Evolutionary conservation across 2,113 vertebrate genomes (phyloP), one percentile per base, ranked within the genome.

Genomic region (Rhynchomys soricoides): DNA sequence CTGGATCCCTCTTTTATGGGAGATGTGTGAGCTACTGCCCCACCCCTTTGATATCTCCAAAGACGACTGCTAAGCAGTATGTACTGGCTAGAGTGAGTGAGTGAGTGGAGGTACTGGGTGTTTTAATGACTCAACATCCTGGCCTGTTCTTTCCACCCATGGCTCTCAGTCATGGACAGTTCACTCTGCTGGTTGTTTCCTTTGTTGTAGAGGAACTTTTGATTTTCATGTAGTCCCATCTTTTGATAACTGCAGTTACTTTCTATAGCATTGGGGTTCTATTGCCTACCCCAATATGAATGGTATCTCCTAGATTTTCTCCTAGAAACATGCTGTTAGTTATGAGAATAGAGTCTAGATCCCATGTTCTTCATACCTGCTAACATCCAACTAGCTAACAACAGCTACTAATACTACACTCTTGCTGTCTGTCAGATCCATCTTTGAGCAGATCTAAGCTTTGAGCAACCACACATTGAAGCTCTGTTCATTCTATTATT

Each of bases 101-200:
- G 6, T 5, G 77, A 87, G 45, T 31, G 31, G 17, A 73, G 22
- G 8, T 37, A 7, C 55, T 29, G 3, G 1, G 21, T 75, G 59
- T 73, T 24, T n/a, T 24, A 48, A 37, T 31, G 75, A 64, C 3
- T 48, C 22, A 2, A 0, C 16, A 34, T 26, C 37, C 16, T 19
- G 37, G 73, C 52, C 74, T 78, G n/a, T 16, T 95, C 6, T 15
- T 66, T 9, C 8, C 15, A 89, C 55, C 21, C 22, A 26, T 1
- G 10, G 31, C 1, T 7, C 37, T 0, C 1, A 11, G 15, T 45
- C n/a, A 29, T 0, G 8, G 62, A 21, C 15, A 12, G 3, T 34
- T 66, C 62, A 85, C 37, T 31, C 43, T 48, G 16, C 40, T 48
- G 9, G 40, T 19, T 43, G 16, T 10, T 9, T 2, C 6, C 22